phyloP scores from a whole-genome alignment of 2,888 invertebrate species.

The Koerneria pararmatus region DNA sequence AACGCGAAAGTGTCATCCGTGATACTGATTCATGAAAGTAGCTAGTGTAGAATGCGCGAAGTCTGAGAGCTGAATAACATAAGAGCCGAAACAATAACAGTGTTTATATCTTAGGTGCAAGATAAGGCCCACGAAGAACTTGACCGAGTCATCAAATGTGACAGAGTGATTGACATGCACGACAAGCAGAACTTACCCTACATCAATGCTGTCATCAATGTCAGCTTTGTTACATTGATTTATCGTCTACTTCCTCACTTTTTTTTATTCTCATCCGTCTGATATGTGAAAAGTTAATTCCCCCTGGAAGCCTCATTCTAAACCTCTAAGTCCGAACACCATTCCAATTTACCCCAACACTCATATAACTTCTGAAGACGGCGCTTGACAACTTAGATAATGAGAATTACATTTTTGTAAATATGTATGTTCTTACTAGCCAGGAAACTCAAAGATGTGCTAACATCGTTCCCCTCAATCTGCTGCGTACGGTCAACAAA shows the following conservation, averaged over 20 bases:
- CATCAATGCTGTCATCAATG: constrained; percentile 31
- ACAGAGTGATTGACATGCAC: constrained; percentile 29
- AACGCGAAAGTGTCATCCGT: no score
- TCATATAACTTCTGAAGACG: no score
- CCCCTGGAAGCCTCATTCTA: no score
- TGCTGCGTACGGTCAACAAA: no score
- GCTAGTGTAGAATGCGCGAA: no score
- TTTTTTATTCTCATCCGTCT: no score
- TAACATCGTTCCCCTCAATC: constrained; percentile 35
- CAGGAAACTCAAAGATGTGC: constrained; percentile 36
- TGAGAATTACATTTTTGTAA: not conserved
- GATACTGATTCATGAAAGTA: no score
- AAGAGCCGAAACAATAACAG: no score
- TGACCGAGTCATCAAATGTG: constrained; percentile 25
- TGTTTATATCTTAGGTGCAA: constrained; percentile 26
- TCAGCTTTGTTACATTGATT: not conserved
- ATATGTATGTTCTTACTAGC: not conserved
- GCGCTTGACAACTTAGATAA: no score
- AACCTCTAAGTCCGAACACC: no score
- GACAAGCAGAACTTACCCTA: constrained; percentile 29
- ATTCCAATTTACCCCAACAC: no score
- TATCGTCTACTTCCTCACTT: not conserved
- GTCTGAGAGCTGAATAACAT: not conserved
- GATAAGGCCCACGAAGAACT: constrained; percentile 31
- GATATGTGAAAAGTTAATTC: no score